Evolutionary conservation across 1,140 invertebrate genomes (phyloP).

Genomic region (Heliconius congener): DNA sequence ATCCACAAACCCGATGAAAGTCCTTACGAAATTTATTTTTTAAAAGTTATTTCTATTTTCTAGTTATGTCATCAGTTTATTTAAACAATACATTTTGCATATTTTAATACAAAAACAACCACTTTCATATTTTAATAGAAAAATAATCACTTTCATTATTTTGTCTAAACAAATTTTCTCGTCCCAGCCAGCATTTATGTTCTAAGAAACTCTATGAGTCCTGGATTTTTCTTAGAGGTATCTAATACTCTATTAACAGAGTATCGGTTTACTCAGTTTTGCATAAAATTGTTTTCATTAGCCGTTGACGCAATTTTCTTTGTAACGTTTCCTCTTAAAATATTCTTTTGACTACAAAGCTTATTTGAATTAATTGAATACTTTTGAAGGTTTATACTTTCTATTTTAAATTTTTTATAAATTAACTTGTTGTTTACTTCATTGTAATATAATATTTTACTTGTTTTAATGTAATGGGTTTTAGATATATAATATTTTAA

Average conservation of each 20-base stretch:
- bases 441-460: not conserved
- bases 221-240: slow-evolving; percentile 17
- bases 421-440: slow-evolving; percentile 29
- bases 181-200: slow-evolving; percentile 1
- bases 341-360: slow-evolving; percentile 63
- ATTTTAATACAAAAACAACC: not conserved
- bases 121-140: not conserved
- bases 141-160: not conserved
- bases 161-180: not conserved
- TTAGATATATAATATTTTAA: not conserved
- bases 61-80: too few species aligned
- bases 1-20: too few species aligned
- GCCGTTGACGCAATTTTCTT: slow-evolving; percentile 48
- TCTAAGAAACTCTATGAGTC: slow-evolving; percentile 17
- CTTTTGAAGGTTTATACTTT: slow-evolving; percentile 45
- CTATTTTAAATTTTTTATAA: slow-evolving; percentile 34
- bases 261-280: slow-evolving; percentile 51
- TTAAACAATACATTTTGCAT: not conserved
- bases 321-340: slow-evolving; percentile 49
- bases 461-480: not conserved
- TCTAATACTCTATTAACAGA: slow-evolving; percentile 41
- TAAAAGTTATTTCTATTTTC: too few species aligned
- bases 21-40: too few species aligned
- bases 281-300: slow-evolving; percentile 74
- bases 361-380: slow-evolving; percentile 48